Conservation (phyloP, 2,888 invertebrate genomes). For the Leptothorax acervorum region DNA sequence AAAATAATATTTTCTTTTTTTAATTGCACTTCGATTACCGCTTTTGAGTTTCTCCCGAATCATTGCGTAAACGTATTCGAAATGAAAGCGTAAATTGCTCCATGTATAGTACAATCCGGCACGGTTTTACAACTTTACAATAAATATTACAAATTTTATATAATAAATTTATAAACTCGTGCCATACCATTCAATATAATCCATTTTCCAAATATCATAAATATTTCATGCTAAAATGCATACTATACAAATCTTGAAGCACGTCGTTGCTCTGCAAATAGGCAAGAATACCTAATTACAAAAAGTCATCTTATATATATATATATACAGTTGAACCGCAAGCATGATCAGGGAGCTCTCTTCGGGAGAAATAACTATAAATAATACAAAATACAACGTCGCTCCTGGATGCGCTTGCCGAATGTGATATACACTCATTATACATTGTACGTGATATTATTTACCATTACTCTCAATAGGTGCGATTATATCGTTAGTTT, state of each 20-base stretch:
- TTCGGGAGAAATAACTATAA: constrained; percentile 58
- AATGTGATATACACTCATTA: constrained; percentile 58
- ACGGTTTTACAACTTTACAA: background rate
- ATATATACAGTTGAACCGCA: constrained; percentile 50
- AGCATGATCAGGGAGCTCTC: constrained; percentile 58
- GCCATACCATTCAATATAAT: background rate
- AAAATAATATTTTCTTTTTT: constrained; percentile 67
- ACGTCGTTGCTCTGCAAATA: constrained; percentile 57
- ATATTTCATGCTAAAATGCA: constrained; percentile 2
- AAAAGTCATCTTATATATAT: constrained; percentile 66
- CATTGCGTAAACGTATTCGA: constrained; percentile 53
- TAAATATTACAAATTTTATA: background rate
- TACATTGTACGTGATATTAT: constrained; percentile 62
- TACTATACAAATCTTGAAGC: constrained; percentile 57
- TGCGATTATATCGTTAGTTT: constrained; percentile 50
- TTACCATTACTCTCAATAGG: constrained; percentile 59
- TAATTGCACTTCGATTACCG: constrained; percentile 73
- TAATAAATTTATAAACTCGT: constrained; percentile 17
- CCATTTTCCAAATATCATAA: constrained; percentile 11
- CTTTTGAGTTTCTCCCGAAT: constrained; percentile 44
- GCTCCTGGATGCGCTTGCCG: constrained; percentile 50
- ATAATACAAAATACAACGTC: constrained; percentile 62
- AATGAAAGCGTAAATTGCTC: constrained; percentile 28
- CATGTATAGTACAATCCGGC: constrained; percentile 2
- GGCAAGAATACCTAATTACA: constrained; percentile 56